Evolutionary conservation across 92 coral and sea anemone species (phyloP), one percentile per base, ranked within the genome.

Genomic region (Paramuricea clavata): DNA sequence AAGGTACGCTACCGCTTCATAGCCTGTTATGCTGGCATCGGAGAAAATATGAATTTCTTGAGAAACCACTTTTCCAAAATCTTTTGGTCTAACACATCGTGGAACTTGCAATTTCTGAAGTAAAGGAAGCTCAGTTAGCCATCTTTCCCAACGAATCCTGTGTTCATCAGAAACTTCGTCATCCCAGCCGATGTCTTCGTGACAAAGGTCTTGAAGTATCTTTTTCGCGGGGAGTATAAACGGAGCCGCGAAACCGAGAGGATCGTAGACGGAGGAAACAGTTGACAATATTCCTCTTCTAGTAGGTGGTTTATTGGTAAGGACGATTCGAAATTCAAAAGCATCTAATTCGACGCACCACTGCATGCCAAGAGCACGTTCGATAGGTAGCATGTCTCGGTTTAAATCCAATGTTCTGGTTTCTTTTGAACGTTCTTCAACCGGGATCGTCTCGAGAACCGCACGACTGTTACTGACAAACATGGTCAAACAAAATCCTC

Each of bases 1-100:
- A 22, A 83, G 83, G 56, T 88, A 76, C 12, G 88, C 88, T 19
- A 83, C 92, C 23, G 88, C 76, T 39, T 88, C 92, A 65, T 83
- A 88, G 3, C 88, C 88, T 12, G 82, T 77, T 22, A 80, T 52
- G 62, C 92, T 89, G 6, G 92, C 86, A 43, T 89, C 88, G 19
- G 92, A 83, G 56, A 89, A 83, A 3, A 89, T 21, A 52, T 88
- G 91, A 1, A 88, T 39, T 35, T 88, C 1, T 32, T 32, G 72
- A 32, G 72, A 65, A 65, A 28, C 72, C 42, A 65, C 72, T 28
- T 0, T 32, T 12, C 72, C 72, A 65, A 65, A 65, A 28, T 65
- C 39, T 10, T 39, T 30, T 5, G 72, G 72, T 65, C 28, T 65
- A 16, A 65, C 36, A 31, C 39, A 26, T 65, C 39, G 39, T 15